phyloP scores from a whole-genome alignment of 2,888 invertebrate species.

The Pristionchus japonicus region DNA sequence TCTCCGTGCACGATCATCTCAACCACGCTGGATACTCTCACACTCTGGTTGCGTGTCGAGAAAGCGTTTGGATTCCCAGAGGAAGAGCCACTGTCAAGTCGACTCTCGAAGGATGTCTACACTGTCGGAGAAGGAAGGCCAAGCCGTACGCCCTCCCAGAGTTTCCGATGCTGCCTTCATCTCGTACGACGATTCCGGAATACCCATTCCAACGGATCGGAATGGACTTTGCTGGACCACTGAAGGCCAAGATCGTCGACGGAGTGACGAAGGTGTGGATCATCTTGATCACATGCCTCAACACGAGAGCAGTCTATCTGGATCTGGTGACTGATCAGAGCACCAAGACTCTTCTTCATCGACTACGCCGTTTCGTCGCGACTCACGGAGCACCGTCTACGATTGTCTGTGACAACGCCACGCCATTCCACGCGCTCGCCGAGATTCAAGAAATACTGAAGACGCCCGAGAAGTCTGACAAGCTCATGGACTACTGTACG shows the following conservation, averaged over 20 bases:
- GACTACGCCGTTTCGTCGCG: constrained; percentile 48
- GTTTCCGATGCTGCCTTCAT: background rate
- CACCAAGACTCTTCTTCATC: constrained; percentile 42
- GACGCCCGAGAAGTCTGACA: background rate
- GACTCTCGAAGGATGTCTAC: background rate
- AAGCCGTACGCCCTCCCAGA: background rate
- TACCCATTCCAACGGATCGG: constrained; percentile 8
- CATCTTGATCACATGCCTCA: constrained; percentile 48
- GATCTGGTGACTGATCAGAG: constrained; percentile 47
- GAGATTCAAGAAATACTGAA: constrained; percentile 54
- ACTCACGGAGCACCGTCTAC: constrained; percentile 43
- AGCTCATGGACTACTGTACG: background rate
- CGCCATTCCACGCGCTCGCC: constrained; percentile 74
- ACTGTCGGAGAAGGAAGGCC: background rate
- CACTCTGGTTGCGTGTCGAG: background rate
- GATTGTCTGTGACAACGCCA: constrained; percentile 63
- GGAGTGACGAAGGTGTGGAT: constrained; percentile 46
- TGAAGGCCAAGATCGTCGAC: background rate
- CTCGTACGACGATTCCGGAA: background rate
- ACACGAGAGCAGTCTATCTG: constrained; percentile 49
- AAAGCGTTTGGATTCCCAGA: constrained; percentile 35
- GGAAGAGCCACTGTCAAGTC: background rate
- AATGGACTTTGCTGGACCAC: constrained; percentile 38
- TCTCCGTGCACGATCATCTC: background rate
- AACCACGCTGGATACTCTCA: constrained; percentile 10